Percentiles rank a stretch among this genome's conserved stretches.
phyloP scores from a whole-genome alignment of 1,140 invertebrate species.

The Lordiphosa collinella region DNA sequence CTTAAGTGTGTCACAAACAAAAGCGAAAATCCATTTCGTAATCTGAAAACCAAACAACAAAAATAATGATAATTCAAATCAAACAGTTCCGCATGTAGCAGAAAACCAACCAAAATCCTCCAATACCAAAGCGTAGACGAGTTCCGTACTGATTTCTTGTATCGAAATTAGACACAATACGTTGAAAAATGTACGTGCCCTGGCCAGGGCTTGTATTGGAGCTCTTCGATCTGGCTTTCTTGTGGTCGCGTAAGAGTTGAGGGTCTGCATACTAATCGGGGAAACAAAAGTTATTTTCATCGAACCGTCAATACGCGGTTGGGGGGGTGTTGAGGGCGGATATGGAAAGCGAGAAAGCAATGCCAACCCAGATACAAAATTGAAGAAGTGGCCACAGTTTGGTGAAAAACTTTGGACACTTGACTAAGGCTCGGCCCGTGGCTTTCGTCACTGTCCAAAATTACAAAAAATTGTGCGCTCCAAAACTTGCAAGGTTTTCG shows the following conservation, averaged over 20 bases:
- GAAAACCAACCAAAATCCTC: conserved; percentile 21
- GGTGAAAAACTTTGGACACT: conserved; percentile 71
- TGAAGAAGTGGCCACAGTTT: conserved; percentile 47
- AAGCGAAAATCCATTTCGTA: conserved; percentile 61
- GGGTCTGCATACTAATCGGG: conserved; percentile 58
- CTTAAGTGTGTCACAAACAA: conserved; percentile 42
- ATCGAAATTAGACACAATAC: conserved; percentile 77
- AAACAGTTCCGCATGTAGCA: conserved; percentile 50
- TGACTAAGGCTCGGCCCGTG: conserved; percentile 42
- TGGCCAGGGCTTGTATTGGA: conserved; percentile 6
- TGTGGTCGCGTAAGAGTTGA: conserved; percentile 64
- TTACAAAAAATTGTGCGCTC: conserved; percentile 44
- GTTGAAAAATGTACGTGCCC: conserved; percentile 66
- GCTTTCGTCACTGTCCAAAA: conserved; percentile 68
- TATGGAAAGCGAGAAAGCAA: conserved; percentile 74
- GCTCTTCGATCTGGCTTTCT: conserved; percentile 62
- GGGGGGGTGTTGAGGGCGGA: conserved; percentile 20
- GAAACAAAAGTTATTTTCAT: conserved; percentile 65
- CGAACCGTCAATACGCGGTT: conserved; percentile 44
- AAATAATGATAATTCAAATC: conserved; percentile 36
- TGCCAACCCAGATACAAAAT: conserved; percentile 59
- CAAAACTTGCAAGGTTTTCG: conserved; percentile 35
- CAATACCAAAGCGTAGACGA: conserved; percentile 62
- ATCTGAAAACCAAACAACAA: conserved; percentile 42
- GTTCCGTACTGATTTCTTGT: conserved; percentile 77